These are phyloP conservation scores for Conchocele bisecta DNA, from an alignment of 2,888 invertebrate species.

Conservation along the genomic window DNA sequence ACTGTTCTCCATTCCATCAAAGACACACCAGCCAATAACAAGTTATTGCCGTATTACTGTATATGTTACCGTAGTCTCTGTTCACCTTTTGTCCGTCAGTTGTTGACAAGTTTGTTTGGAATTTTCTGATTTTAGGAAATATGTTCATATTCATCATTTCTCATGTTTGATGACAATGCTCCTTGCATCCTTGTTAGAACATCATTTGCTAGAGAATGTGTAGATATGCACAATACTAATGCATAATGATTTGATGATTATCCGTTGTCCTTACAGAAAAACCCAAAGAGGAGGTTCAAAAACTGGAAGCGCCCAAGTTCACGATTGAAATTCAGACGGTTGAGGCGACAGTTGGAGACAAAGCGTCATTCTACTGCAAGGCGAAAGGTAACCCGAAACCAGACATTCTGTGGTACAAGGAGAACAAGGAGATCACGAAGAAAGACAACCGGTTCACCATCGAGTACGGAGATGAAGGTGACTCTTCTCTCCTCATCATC, in stretches of 20 bases:
- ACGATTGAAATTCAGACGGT: constrained; percentile 74
- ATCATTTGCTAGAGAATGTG: no score
- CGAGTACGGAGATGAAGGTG: constrained; percentile 65
- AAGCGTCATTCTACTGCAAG: constrained; percentile 74
- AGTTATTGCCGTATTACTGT: no score
- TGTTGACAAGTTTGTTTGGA: no score
- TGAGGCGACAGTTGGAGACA: constrained; percentile 68
- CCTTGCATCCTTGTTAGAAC: no score
- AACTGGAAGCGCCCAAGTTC: constrained; percentile 77
- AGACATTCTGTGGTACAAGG: constrained; percentile 77
- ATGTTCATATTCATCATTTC: no score
- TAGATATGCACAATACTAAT: no score
- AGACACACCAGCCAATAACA: no score
- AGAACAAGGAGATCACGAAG: constrained; percentile 72
- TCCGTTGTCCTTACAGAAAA: constrained; percentile 47
- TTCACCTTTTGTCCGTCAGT: no score
- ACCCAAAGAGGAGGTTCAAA: constrained; percentile 66
- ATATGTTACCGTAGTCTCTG: no score
- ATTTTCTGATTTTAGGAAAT: no score
- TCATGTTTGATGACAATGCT: no score
- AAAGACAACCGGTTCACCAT: constrained; percentile 71
- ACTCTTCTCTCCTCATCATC: constrained; percentile 72
- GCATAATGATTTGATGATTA: neutral
- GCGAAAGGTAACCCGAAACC: constrained; percentile 78
- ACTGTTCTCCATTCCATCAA: no score